Evolutionary conservation across 2,888 invertebrate genomes (phyloP), one percentile per base, ranked within the genome.

Genomic region (Drosophila rubida): DNA sequence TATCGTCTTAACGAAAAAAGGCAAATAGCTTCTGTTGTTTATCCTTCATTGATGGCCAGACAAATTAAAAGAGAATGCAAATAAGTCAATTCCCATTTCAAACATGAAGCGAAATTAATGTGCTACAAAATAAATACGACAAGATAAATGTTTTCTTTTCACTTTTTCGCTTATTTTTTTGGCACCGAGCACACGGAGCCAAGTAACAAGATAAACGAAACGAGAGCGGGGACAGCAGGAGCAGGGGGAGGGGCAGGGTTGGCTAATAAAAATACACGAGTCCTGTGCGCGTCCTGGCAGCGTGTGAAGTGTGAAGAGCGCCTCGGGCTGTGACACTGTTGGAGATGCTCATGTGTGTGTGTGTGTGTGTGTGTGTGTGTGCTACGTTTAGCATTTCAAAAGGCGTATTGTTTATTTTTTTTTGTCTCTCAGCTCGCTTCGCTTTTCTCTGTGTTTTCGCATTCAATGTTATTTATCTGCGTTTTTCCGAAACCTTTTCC

Each of bases 351-450:
- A 37, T 42, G 25, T 45, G 58, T 54, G 30, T 35, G 49, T 37
- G 39, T 35, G 46, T 46, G 61, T 32, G 61, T 53, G 60, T 45
- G 58, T 51, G 58, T 32, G 58, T 70, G 63, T 75, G 58, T 60
- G 63, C 42, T 69, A 73, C 86, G 85, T 85, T 86, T 85, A 85
- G 84, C 85, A 85, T 85, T 85, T 86, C 84, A 85, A 85, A 85
- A 84, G 86, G 78, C 83, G 80, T 81, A 83, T 83, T 84, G 84
- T 84, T 78, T 78, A 69, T 69, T 75, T 65, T 75, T 60, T 57
- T 51, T 53, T 19, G 48, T 69, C 62, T 69, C 61, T 65, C 30
- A 42, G 32, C 14, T 27, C 37, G 42, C 25, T 50, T 51, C 48
- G 14, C 54, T 53, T 62, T 68, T 55, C 63, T 67, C 67, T 57